Evolutionary conservation across 2,113 vertebrate species (phyloP), one percentile per base, ranked within the genome.

Genomic region (Pachycephala philippinensis): DNA sequence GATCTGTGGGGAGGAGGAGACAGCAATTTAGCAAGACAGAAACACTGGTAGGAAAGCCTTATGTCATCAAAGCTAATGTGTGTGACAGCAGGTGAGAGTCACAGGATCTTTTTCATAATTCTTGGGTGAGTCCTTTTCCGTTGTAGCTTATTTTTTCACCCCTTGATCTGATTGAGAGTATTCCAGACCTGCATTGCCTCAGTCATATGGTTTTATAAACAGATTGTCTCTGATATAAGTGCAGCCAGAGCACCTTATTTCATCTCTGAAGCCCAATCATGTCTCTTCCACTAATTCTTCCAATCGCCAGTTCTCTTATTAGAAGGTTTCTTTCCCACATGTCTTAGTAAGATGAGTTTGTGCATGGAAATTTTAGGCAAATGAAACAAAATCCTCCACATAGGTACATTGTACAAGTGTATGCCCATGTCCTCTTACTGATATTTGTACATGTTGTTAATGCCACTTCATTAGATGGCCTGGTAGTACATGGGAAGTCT

Each of bases 1-100:
- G 52, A 98, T 75, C 98, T 98, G 79, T 0, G 0, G 31, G 44
- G 52, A 89, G 26, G 7, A 85, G 31, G 17, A 74, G 13, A 63
- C 11, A 78, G 24, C 16, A 66, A 57, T 8, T 61, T 44, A 79
- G 81, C 33, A 68, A 77, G 75, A 76, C 0, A 0, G 15, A 59
- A 78, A 23, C 27, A 21, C 15, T 45, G 33, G 30, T 8, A 64
- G n/a, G 57, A 71, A 76, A 76, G 30, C 3, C 20, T 82, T 75
- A 15, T 35, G 27, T 63, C 56, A 54, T 68, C 37, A 94, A n/a
- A 82, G 13, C 14, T 37, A 42, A 18, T 1, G 9, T 37, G 18
- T 56, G 28, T 64, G 4, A 2, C 21, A 89, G 44, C n/a, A 90
- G 24, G 33, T 79, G 53, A 68, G 15, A 3, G 3, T 68, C 82